Percentiles rank a stretch among this genome's conserved stretches.
Evolutionary conservation across 2,888 invertebrate genomes (phyloP).

Genomic region (Willowsia nigromaculata): DNA sequence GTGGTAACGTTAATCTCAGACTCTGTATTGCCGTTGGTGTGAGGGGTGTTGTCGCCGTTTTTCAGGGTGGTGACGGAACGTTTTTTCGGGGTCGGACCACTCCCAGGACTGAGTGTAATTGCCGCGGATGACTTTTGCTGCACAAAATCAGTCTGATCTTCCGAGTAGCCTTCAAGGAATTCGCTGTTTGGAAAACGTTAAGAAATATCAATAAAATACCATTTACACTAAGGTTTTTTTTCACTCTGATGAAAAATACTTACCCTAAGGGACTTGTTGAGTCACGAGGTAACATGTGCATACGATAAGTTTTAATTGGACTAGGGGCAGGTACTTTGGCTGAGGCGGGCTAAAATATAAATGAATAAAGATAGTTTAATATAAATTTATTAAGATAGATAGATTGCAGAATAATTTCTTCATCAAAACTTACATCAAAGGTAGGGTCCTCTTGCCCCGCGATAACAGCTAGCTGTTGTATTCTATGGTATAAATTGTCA

Average conservation of each 20-base stretch:
- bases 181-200: slow-evolving; percentile 60
- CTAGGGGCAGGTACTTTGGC: slow-evolving; percentile 78
- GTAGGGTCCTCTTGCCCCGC: slow-evolving; percentile 87
- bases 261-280: slow-evolving; percentile 77
- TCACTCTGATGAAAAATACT: no score
- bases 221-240: no score
- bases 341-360: slow-evolving; percentile 53
- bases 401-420: no score
- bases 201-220: not conserved
- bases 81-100: slow-evolving; percentile 77
- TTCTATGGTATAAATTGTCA: slow-evolving; percentile 86
- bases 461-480: slow-evolving; percentile 85
- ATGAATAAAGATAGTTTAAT: no score
- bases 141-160: slow-evolving; percentile 76
- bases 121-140: slow-evolving; percentile 77
- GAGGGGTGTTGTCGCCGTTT: slow-evolving; percentile 77
- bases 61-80: slow-evolving; percentile 77
- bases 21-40: slow-evolving; percentile 76
- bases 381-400: no score
- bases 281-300: slow-evolving; percentile 74
- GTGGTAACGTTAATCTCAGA: slow-evolving; percentile 75
- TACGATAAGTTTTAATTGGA: slow-evolving; percentile 78
- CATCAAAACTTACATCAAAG: slow-evolving; percentile 84
- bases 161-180: slow-evolving; percentile 65
- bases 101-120: slow-evolving; percentile 76